phyloP scores from a whole-genome alignment of 2,888 invertebrate species.

The Entomobrya multifasciata region DNA sequence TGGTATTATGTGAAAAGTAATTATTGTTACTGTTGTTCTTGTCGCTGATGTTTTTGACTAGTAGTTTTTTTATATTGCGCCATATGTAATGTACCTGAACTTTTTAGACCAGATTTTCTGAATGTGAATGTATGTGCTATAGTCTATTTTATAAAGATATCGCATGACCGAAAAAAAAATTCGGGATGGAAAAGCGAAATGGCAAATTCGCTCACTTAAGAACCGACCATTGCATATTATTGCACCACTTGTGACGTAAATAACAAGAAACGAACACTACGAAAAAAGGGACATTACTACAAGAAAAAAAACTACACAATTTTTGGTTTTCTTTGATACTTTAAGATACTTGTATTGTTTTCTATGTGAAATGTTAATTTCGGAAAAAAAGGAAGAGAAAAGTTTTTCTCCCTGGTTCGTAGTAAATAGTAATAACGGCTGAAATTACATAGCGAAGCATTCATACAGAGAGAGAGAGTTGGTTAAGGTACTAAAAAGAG shows the following conservation, averaged over 20 bases:
- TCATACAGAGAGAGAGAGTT: too few species aligned
- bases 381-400: background rate
- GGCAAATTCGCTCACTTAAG: too few species aligned
- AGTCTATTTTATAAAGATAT: background rate
- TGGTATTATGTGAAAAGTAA: constrained; percentile 17
- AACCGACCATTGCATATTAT: too few species aligned
- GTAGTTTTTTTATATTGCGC: background rate
- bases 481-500: background rate
- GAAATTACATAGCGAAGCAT: background rate
- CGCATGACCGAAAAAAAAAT: background rate
- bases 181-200: background rate
- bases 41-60: background rate
- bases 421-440: constrained; percentile 44
- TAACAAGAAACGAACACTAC: background rate
- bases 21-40: constrained; percentile 26
- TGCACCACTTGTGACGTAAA: constrained; percentile 22
- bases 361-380: background rate
- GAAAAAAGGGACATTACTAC: constrained; percentile 6
- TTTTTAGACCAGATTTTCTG: background rate
- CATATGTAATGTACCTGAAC: background rate
- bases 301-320: background rate
- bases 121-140: background rate
- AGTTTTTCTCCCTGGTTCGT: constrained; percentile 14
- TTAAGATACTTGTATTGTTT: background rate
- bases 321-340: background rate